These are phyloP conservation scores for Maconellicoccus hirsutus DNA, from an alignment of 1,140 invertebrate genomes.

Conservation along the genomic window DNA sequence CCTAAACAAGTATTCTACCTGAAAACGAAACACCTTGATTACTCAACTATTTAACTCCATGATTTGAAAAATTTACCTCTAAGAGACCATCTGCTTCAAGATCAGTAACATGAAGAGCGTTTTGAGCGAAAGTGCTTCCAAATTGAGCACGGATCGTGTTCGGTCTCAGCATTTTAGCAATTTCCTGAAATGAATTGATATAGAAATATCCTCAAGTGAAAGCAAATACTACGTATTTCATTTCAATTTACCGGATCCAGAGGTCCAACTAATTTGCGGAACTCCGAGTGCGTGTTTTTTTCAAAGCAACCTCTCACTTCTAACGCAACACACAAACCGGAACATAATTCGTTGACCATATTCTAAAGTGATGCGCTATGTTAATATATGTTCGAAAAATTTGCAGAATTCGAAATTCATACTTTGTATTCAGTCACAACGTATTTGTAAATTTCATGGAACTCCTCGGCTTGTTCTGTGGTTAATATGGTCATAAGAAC, in stretches of 20 bases:
- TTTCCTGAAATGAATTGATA: conserved; percentile 52
- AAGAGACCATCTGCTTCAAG: conserved; percentile 70
- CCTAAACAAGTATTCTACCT: neutral
- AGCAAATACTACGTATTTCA: conserved; percentile 8
- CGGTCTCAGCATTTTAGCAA: conserved; percentile 69
- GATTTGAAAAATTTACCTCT: conserved; percentile 51
- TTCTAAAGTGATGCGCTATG: conserved; percentile 39
- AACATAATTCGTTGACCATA: conserved; percentile 68
- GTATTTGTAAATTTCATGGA: conserved; percentile 88
- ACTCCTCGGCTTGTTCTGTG: conserved; percentile 71
- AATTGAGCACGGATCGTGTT: conserved; percentile 70
- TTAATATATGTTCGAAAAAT: neutral
- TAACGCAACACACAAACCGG: conserved; percentile 73
- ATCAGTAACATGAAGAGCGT: conserved; percentile 88
- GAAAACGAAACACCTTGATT: neutral
- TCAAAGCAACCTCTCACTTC: conserved; percentile 59
- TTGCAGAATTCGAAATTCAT: conserved; percentile 21
- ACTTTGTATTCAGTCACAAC: conserved; percentile 71
- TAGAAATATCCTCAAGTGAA: conserved; percentile 19
- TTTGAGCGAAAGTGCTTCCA: conserved; percentile 69
- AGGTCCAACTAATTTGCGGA: conserved; percentile 74
- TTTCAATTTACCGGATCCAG: conserved; percentile 60
- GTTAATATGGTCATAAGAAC: conserved; percentile 68
- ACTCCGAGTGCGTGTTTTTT: conserved; percentile 52
- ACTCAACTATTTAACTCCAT: no score